Conservation (phyloP, 2,888 invertebrate species). For the Ormia ochracea region DNA sequence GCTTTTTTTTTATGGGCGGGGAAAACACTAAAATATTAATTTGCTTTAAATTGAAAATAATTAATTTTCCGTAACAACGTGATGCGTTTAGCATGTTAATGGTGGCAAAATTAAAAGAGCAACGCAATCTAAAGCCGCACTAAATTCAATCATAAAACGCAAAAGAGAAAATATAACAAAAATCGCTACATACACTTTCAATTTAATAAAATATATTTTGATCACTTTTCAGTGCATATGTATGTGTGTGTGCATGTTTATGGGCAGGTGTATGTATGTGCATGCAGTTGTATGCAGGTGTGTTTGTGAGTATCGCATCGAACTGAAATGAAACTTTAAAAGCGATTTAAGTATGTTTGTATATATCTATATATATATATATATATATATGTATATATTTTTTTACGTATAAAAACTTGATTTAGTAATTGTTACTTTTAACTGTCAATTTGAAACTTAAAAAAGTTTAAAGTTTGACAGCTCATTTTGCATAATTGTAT, state of each 20-base stretch:
- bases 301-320: no score
- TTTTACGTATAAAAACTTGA: conserved; percentile 48
- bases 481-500: conserved; percentile 64
- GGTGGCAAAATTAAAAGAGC: background rate
- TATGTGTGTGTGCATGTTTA: background rate
- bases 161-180: background rate
- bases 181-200: conserved; percentile 44
- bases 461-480: conserved; percentile 62
- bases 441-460: conserved; percentile 56
- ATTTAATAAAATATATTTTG: conserved; percentile 35
- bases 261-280: no score
- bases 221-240: background rate
- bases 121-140: background rate
- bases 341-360: no score
- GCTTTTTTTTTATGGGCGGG: background rate
- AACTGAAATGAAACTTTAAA: no score
- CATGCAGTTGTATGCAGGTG: no score
- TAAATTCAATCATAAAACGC: conserved; percentile 36
- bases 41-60: conserved; percentile 23
- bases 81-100: conserved; percentile 35
- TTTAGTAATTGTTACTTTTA: conserved; percentile 62
- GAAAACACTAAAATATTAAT: conserved; percentile 31
- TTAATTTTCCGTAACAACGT: conserved; percentile 25
- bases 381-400: no score
- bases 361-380: no score